These are phyloP conservation scores for Epinephelus coioides DNA, from an alignment of 2,797 vertebrate genomes.

Conservation along the genomic window DNA sequence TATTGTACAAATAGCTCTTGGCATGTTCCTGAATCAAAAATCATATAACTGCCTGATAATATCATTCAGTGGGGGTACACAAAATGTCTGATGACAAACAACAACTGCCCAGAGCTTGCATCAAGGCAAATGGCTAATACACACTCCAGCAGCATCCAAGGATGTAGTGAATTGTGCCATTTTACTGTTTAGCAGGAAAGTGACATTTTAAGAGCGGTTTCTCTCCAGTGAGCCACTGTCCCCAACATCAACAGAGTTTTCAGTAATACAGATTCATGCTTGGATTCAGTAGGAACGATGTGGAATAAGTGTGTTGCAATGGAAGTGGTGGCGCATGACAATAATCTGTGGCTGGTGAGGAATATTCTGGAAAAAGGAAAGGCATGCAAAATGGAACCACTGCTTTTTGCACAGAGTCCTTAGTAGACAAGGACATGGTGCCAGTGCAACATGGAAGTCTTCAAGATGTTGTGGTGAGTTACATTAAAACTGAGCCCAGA, in stretches of 20 bases:
- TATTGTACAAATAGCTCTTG: neutral
- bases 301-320: too few species aligned
- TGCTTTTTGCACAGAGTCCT: neutral
- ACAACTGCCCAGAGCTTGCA: neutral
- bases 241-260: neutral
- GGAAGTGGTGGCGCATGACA: neutral
- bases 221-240: neutral
- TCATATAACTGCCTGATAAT: neutral
- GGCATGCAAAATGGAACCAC: neutral
- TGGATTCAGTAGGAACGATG: too few species aligned
- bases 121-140: neutral
- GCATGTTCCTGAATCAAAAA: neutral
- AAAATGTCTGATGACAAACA: neutral
- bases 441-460: constrained; percentile 3
- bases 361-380: constrained; percentile 2
- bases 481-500: neutral
- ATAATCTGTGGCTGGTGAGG: neutral
- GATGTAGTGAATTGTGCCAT: neutral
- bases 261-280: too few species aligned
- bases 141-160: neutral
- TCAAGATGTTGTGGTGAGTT: neutral
- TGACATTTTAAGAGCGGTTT: neutral
- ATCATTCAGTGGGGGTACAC: neutral
- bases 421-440: neutral
- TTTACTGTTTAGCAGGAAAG: neutral